Percentiles rank a stretch among this genome's conserved stretches.
Evolutionary conservation across 2,888 invertebrate genomes (phyloP).

Genomic region (Zygaena filipendulae): DNA sequence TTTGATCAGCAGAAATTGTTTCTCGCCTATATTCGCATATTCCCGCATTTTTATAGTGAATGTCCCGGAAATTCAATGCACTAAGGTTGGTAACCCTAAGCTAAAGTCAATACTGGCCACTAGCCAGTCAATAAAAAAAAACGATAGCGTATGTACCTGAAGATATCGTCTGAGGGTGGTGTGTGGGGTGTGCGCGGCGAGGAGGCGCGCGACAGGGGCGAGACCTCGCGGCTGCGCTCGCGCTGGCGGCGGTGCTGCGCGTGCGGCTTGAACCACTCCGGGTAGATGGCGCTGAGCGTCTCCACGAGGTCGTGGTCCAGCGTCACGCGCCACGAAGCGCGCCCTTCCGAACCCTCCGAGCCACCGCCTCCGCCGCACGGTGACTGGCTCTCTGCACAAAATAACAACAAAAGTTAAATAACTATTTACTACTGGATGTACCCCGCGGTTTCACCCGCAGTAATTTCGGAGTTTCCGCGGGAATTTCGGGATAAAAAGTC

Average conservation of each 20-base stretch:
- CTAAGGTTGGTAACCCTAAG: too few species aligned
- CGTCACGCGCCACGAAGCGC: conserved; percentile 90
- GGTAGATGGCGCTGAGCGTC: conserved; percentile 92
- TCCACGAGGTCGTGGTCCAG: conserved; percentile 93
- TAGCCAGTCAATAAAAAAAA: too few species aligned
- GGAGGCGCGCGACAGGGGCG: conserved; percentile 41
- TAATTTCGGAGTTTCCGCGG: too few species aligned
- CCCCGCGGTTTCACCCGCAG: too few species aligned
- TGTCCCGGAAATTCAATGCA: too few species aligned
- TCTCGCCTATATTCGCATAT: too few species aligned
- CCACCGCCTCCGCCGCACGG: conserved; percentile 80
- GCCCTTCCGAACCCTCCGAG: conserved; percentile 76
- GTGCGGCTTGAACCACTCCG: conserved; percentile 88
- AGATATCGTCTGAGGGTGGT: conserved; percentile 48
- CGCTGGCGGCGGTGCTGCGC: conserved; percentile 51
- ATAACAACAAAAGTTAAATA: conserved; percentile 1
- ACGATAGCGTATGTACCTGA: too few species aligned
- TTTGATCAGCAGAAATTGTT: too few species aligned
- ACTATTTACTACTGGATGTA: too few species aligned
- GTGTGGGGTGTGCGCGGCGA: conserved; percentile 27
- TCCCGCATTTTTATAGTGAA: too few species aligned
- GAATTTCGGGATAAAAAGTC: too few species aligned
- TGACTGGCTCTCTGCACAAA: conserved; percentile 76
- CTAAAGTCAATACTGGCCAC: too few species aligned
- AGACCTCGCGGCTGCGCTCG: conserved; percentile 45